Percentiles rank a stretch among this genome's conserved stretches.
Evolutionary conservation across 1,140 invertebrate species (phyloP).

Genomic region (Drosophila erecta): DNA sequence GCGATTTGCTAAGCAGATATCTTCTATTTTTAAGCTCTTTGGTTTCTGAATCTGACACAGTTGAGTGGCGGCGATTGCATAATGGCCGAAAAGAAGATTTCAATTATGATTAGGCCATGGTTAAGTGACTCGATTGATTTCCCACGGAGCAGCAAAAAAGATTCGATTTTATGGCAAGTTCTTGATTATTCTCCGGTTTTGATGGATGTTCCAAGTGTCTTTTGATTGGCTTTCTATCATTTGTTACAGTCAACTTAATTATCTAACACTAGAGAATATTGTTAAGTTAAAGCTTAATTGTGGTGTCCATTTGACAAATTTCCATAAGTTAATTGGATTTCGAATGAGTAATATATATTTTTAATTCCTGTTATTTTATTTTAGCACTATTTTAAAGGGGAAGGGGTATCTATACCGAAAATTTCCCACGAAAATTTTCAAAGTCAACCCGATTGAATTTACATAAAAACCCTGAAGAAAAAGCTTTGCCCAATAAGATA

Average conservation of each 20-base stretch:
- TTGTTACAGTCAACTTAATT: slow-evolving; percentile 19
- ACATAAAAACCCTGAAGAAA: slow-evolving; percentile 54
- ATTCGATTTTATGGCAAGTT: slow-evolving; percentile 34
- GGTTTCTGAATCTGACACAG: slow-evolving; percentile 34
- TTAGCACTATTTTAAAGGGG: background rate
- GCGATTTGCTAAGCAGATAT: slow-evolving; percentile 11
- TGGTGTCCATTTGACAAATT: slow-evolving; percentile 10
- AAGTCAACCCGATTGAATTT: slow-evolving; percentile 22
- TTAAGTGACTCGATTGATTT: slow-evolving; percentile 48
- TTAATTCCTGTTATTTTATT: background rate
- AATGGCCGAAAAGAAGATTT: slow-evolving; percentile 47
- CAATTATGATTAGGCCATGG: slow-evolving; percentile 51
- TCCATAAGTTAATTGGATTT: background rate
- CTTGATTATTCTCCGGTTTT: slow-evolving; percentile 16
- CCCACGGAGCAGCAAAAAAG: slow-evolving; percentile 28
- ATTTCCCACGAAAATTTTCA: slow-evolving; percentile 5
- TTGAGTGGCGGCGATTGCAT: slow-evolving; percentile 41
- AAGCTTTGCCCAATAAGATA: slow-evolving; percentile 13
- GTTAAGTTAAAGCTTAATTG: background rate
- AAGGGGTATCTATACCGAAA: background rate
- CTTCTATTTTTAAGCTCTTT: slow-evolving; percentile 24
- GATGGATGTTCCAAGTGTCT: slow-evolving; percentile 40
- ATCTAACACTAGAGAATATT: background rate
- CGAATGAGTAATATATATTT: background rate
- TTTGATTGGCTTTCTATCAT: slow-evolving; percentile 32